These are phyloP conservation scores for Drosophila flavopinicola DNA, from an alignment of 2,888 invertebrate species.

Conservation along the genomic window DNA sequence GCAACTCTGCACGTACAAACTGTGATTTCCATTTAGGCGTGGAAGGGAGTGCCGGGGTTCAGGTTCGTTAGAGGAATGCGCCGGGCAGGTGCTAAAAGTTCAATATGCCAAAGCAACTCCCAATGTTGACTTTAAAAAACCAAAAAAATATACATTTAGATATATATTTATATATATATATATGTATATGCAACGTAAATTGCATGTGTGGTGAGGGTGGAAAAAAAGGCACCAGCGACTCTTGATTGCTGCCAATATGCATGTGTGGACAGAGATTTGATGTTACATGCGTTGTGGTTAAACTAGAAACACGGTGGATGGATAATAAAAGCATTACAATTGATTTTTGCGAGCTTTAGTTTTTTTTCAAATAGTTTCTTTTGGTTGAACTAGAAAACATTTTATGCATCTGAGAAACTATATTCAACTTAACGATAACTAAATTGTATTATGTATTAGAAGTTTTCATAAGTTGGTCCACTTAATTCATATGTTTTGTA, in stretches of 20 bases:
- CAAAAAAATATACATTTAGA: no score
- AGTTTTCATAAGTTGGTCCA: no score
- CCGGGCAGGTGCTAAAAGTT: constrained; percentile 63
- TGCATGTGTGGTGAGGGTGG: constrained; percentile 7
- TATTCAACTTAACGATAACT: no score
- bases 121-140: constrained; percentile 69
- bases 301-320: not conserved
- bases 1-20: constrained; percentile 60
- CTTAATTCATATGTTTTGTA: no score
- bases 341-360: constrained; percentile 1
- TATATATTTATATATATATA: no score
- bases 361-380: not conserved
- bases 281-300: constrained; percentile 5
- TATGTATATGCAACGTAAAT: constrained; percentile 24
- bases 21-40: constrained; percentile 57
- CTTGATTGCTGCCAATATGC: constrained; percentile 39
- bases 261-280: constrained; percentile 31
- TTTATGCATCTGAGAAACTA: no score
- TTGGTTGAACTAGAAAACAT: not conserved
- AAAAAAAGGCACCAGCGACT: not conserved
- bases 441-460: no score
- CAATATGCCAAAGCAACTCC: constrained; percentile 61
- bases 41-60: constrained; percentile 34
- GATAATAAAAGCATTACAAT: constrained; percentile 4
- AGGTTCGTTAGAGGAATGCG: constrained; percentile 66